Conservation (phyloP, 2,888 invertebrate genomes). For the Ochropleura leucogaster region DNA sequence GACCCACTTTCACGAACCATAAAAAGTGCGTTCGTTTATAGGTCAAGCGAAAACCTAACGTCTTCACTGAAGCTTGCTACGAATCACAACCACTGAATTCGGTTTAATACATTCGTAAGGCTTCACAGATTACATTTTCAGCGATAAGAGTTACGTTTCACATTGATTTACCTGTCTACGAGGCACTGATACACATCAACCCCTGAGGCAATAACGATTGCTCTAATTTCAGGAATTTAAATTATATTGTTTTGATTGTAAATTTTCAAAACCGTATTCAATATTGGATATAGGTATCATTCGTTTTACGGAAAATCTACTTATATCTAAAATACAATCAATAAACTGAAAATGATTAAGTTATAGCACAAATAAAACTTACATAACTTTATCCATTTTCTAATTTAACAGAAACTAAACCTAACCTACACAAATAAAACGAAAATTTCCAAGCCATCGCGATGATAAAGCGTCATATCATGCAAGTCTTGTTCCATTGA, state of each 20-base stretch:
- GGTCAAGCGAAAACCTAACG: conserved; percentile 85
- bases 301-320: background rate
- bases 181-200: conserved; percentile 20
- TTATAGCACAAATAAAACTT: background rate
- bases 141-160: conserved; percentile 67
- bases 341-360: background rate
- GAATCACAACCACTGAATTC: conserved; percentile 85
- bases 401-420: background rate
- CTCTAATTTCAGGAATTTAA: conserved; percentile 5
- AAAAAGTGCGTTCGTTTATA: conserved; percentile 84
- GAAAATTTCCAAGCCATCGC: conserved; percentile 15
- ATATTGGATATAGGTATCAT: background rate
- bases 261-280: background rate
- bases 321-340: background rate
- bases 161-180: conserved; percentile 60
- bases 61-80: conserved; percentile 86
- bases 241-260: background rate
- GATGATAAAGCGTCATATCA: conserved; percentile 1
- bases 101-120: conserved; percentile 79
- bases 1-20: conserved; percentile 75
- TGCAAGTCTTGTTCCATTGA: conserved; percentile 14
- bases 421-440: background rate
- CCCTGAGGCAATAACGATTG: conserved; percentile 33
- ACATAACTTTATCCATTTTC: conserved; percentile 7
- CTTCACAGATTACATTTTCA: conserved; percentile 71